Conservation (phyloP, 2,888 invertebrate species). For the Rhagonycha fulva region DNA sequence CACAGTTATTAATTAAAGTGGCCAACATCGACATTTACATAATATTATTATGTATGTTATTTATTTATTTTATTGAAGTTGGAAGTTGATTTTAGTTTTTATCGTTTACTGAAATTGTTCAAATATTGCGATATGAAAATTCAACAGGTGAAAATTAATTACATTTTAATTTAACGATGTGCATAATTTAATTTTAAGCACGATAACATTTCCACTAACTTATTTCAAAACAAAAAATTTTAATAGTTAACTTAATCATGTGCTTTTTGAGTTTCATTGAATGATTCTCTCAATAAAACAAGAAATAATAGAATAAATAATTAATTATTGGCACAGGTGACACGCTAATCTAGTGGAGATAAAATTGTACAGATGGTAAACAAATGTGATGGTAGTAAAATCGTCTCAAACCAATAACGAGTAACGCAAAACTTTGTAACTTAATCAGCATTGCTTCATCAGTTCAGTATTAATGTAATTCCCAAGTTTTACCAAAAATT, state of each 20-base stretch:
- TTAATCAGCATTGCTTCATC: too few species aligned
- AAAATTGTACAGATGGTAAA: too few species aligned
- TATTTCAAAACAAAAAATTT: neutral
- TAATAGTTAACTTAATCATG: neutral
- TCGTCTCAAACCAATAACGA: too few species aligned
- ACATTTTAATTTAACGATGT: slow-evolving; percentile 20
- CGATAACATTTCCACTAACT: neutral
- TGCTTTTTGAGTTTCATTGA: neutral
- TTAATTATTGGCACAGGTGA: too few species aligned
- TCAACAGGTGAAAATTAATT: slow-evolving; percentile 26
- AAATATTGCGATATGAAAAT: slow-evolving; percentile 5
- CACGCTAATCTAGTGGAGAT: too few species aligned
- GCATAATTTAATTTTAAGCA: slow-evolving; percentile 17
- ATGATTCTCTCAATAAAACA: neutral
- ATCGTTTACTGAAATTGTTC: neutral
- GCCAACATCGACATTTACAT: neutral
- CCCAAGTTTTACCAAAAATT: too few species aligned
- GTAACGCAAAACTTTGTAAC: too few species aligned
- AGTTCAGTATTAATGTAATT: too few species aligned
- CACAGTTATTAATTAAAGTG: neutral
- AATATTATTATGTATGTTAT: too few species aligned
- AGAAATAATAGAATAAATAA: too few species aligned
- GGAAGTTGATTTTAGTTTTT: neutral
- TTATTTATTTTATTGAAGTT: neutral
- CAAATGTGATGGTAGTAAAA: too few species aligned